Evolutionary conservation across 2,888 invertebrate genomes (phyloP).

Genomic region (Eristalinus aeneus): DNA sequence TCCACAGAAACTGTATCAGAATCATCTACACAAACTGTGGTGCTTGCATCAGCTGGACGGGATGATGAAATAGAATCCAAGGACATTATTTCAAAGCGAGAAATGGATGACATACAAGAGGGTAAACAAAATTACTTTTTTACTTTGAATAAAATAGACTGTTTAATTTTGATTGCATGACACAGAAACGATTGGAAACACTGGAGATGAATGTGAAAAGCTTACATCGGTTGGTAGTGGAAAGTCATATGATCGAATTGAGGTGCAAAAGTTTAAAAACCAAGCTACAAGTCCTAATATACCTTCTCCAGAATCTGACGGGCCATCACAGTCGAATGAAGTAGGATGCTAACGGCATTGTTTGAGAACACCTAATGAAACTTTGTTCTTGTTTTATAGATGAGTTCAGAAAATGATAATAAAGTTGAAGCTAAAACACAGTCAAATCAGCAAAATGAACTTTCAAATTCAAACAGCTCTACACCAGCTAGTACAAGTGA

Average conservation of each 20-base stretch:
- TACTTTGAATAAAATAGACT: background rate
- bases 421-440: constrained; percentile 45
- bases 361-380: background rate
- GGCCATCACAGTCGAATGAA: constrained; percentile 48
- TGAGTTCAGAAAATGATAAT: constrained; percentile 43
- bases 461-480: constrained; percentile 77
- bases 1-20: constrained; percentile 74
- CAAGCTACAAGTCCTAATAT: constrained; percentile 81
- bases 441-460: constrained; percentile 73
- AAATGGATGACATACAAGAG: constrained; percentile 72
- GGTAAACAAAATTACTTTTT: constrained; percentile 35
- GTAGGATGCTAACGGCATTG: constrained; percentile 11
- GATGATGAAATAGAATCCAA: constrained; percentile 64
- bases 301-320: constrained; percentile 74
- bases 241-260: constrained; percentile 77
- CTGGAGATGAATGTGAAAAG: constrained; percentile 69
- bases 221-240: constrained; percentile 26
- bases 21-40: constrained; percentile 75
- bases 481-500: constrained; percentile 77
- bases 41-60: constrained; percentile 58
- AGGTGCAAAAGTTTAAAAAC: constrained; percentile 80
- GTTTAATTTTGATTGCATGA: background rate
- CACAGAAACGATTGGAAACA: constrained; percentile 55
- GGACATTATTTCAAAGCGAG: constrained; percentile 66
- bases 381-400: background rate